Base-by-base conservation (phyloP, 1,140 invertebrate species). In the Drosophila funebris region DNA sequence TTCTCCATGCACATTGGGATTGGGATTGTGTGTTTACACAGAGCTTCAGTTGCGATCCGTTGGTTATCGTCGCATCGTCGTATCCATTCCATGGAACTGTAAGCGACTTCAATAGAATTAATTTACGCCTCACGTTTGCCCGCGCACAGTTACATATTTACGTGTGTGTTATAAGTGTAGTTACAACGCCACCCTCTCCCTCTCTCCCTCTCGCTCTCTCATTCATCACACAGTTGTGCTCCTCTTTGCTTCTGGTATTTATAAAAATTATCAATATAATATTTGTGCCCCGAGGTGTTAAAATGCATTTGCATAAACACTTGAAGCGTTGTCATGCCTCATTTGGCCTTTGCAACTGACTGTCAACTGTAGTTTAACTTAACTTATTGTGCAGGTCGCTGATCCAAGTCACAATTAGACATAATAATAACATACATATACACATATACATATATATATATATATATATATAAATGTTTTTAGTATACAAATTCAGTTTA, bases 241-340 rank as follows among this genome's bases (percentile, higher is more conserved):
- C 20, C 62, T 36, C 18, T 29, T 43, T 75, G 69, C 41, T 57
- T 37, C 33, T n/a, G 37, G 66, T 78, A 87, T 85, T 87, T 78
- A 85, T 81, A 69, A 81, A 87, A 78, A 69, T 87, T 85, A 85
- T 85, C 82, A 85, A 85, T 87, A 85, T 87, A 87, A 87, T 82
- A 87, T 82, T 87, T 87, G 83, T 83, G 63, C 60, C 48, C 44
- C 48, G 73, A 90, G 89, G 89, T 90, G 89, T 90, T 90, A 90
- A 81, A 90, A 90, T 88, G 88, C 89, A 90, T 90, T 90, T 89
- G 71, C 83, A 90, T 90, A 90, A 90, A 85, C 82, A 90, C 83
- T 88, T 88, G 78, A 70, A 69, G 79, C 78, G 61, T 79, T 88
- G 83, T 88, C 83, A 88, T 48, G 74, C 66, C 78, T 76, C 71